Conservation (phyloP, 2,113 vertebrate species). For the Leptobrachium ailaonicum region DNA sequence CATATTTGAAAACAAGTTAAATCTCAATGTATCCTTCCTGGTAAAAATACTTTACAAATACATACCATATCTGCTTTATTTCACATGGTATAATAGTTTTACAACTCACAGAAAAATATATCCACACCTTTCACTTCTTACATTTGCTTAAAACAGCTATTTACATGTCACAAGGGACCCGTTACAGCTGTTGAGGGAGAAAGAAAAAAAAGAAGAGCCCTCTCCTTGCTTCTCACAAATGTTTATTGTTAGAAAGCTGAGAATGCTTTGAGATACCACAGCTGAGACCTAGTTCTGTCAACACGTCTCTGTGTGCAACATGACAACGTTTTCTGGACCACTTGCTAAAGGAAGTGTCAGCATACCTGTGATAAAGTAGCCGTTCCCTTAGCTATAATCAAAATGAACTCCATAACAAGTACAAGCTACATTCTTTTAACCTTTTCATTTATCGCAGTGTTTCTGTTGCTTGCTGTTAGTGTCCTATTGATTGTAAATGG, state of each 20-base stretch:
- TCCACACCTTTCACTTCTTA: not conserved
- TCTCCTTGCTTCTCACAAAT: not conserved
- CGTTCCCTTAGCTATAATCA: not conserved
- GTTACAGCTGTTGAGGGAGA: not conserved
- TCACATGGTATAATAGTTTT: not conserved
- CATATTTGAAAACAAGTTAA: too few relatives aligned
- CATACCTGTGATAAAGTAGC: not conserved
- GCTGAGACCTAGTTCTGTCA: constrained; percentile 26
- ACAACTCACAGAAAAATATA: not conserved
- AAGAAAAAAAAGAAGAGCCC: not conserved
- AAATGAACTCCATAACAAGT: not conserved
- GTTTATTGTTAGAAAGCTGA: constrained; percentile 8
- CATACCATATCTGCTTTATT: not conserved
- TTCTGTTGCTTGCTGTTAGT: too few relatives aligned
- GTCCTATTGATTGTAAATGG: too few relatives aligned
- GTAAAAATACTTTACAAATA: too few relatives aligned
- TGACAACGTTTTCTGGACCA: not conserved
- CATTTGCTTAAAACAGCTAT: not conserved
- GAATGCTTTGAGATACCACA: not conserved
- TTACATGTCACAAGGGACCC: not conserved
- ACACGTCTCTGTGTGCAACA: constrained; percentile 7
- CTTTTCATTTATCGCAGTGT: too few relatives aligned
- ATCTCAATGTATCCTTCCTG: too few relatives aligned
- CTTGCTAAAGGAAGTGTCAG: not conserved
- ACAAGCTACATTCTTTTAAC: too few relatives aligned